Conservation (phyloP, 2,797 vertebrate species). For the Tiaroga cobitis region DNA sequence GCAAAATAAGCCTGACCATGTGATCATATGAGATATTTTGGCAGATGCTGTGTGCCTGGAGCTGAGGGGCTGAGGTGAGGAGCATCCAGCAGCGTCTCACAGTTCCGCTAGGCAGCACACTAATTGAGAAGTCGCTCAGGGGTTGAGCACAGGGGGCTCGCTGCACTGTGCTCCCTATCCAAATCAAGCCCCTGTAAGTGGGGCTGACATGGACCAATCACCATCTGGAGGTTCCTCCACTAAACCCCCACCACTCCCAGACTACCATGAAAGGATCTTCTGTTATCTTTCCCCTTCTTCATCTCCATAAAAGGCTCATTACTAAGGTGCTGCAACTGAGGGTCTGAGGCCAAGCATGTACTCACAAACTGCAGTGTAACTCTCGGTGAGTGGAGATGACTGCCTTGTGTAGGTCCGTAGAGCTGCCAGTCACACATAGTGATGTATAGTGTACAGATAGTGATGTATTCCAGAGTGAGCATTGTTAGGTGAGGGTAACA, state of each 20-base stretch:
- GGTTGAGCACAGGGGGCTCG: slow-evolving; percentile 77
- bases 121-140: slow-evolving; percentile 89
- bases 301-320: slow-evolving; percentile 83
- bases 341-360: slow-evolving; percentile 58
- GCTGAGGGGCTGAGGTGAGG: slow-evolving; percentile 45
- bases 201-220: slow-evolving; percentile 84
- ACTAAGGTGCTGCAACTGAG: slow-evolving; percentile 73
- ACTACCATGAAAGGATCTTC: slow-evolving; percentile 27
- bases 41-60: slow-evolving; percentile 50
- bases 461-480: slow-evolving; percentile 36
- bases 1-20: slow-evolving; percentile 59
- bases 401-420: slow-evolving; percentile 37
- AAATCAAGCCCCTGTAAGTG: slow-evolving; percentile 84
- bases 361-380: slow-evolving; percentile 50
- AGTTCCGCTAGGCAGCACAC: slow-evolving; percentile 85
- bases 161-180: slow-evolving; percentile 76
- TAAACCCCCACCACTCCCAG: slow-evolving; percentile 42
- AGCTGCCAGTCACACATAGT: slow-evolving; percentile 44
- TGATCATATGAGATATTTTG: slow-evolving; percentile 64
- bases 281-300: slow-evolving; percentile 75
- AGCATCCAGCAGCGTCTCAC: slow-evolving; percentile 69
- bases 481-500: slow-evolving; percentile 45
- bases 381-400: slow-evolving; percentile 48
- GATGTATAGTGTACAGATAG: neutral
- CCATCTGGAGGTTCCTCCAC: slow-evolving; percentile 68